Evolutionary conservation across 1,140 invertebrate genomes (phyloP).

Genomic region (Phenacoccus solenopsis): DNA sequence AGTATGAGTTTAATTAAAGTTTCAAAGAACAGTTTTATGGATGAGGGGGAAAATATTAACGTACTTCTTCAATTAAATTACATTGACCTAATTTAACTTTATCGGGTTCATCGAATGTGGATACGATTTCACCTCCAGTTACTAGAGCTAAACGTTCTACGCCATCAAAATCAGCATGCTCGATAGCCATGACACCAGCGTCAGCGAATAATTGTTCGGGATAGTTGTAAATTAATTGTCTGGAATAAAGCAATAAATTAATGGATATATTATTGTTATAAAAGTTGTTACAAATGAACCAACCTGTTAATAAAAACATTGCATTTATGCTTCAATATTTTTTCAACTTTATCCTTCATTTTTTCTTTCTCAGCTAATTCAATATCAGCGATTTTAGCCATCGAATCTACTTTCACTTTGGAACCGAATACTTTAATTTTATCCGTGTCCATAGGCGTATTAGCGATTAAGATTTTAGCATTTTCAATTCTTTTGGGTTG

Average conservation of each 20-base stretch:
- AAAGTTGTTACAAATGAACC: conserved; percentile 20
- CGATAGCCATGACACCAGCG: conserved; percentile 96
- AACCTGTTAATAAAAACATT: conserved; percentile 98
- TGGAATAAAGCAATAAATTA: conserved; percentile 33
- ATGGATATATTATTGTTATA: not conserved
- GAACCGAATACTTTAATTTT: conserved; percentile 99
- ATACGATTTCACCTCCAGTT: conserved; percentile 96
- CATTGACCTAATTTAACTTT: conserved; percentile 86
- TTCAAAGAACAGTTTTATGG: too few relatives aligned
- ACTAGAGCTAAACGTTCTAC: conserved; percentile 94
- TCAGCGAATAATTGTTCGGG: conserved; percentile 99
- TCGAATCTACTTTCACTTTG: conserved; percentile 90
- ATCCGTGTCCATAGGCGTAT: conserved; percentile 99
- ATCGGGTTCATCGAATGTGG: conserved; percentile 92
- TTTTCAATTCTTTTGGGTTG: conserved; percentile 84
- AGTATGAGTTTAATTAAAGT: not conserved
- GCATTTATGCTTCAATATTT: conserved; percentile 88
- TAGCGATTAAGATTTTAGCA: conserved; percentile 90
- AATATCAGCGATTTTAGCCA: conserved; percentile 95
- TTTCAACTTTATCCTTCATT: conserved; percentile 98
- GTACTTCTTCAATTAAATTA: conserved; percentile 80
- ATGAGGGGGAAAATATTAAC: not conserved
- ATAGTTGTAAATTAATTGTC: conserved; percentile 99
- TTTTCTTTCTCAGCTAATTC: conserved; percentile 98
- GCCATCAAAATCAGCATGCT: conserved; percentile 99